phyloP scores from a whole-genome alignment of 2,113 vertebrate species.

The Oreocharis arfaki region DNA sequence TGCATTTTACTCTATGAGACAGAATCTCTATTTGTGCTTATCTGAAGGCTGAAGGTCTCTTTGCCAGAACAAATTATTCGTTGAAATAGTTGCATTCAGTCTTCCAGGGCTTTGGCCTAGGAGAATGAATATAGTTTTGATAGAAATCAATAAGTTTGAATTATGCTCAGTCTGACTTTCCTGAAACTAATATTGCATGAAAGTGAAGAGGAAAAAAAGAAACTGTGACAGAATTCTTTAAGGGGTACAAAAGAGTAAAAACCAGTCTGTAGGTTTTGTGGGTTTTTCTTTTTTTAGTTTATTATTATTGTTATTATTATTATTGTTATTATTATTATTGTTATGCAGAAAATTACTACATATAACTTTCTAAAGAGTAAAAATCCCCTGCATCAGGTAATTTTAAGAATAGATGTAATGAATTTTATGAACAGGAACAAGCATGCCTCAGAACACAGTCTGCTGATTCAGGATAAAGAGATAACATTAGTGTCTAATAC shows the following conservation, averaged over 20 bases:
- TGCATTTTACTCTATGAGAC: not conserved
- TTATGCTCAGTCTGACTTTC: not conserved
- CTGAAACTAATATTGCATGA: not conserved
- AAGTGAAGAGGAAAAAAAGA: not conserved
- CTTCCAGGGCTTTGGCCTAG: not conserved
- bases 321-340: not conserved
- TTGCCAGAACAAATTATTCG: not conserved
- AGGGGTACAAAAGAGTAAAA: not conserved
- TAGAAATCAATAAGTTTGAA: not conserved
- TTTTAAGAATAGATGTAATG: not conserved
- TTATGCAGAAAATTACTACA: fast-evolving
- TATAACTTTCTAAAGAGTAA: not conserved
- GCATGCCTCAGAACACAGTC: not conserved
- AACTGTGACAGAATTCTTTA: not conserved
- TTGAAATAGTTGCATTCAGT: not conserved
- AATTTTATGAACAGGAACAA: not conserved
- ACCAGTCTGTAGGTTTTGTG: fast-evolving
- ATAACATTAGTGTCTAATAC: not conserved
- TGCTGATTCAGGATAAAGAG: not conserved
- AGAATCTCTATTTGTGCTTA: not conserved
- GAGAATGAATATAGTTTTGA: not conserved
- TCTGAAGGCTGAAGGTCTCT: not conserved
- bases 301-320: not conserved
- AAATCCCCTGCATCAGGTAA: not conserved
- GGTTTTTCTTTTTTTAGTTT: not conserved